Evolutionary conservation across 2,797 vertebrate genomes (phyloP), one percentile per base, ranked within the genome.

Genomic region (Podarcis siculus): DNA sequence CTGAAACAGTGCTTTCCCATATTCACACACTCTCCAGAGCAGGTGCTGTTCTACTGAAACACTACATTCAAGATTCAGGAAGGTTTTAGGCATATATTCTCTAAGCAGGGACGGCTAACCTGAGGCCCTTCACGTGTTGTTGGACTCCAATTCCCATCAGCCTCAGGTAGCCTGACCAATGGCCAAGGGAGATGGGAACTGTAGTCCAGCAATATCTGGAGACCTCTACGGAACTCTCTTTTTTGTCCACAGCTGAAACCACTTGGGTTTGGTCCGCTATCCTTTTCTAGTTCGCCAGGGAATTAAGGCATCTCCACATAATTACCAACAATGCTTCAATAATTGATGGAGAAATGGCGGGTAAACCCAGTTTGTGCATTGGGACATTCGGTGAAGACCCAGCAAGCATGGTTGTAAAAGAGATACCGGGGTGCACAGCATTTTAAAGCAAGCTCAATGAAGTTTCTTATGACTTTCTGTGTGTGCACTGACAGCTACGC

Each of bases 381-480:
- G 21, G 30, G 85, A 45, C 66, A 42, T 75, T 25, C 19, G 78
- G 82, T 71, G 90, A 19, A 93, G 75, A 71, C 92, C 90, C 86
- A 64, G 89, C 92, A 93, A 91, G 93, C 92, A 89, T 87, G 21
- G 61, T 90, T 79, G 8, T 66, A 86, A 88, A 87, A 93, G 85
- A 86, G 85, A 93, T 89, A 82, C 85, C 64, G 83, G 78, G 19
- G 1, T 69, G 32, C 7, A 6, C 87, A 32, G 4, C 21, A 86
- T 39, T 91, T 83, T 86, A 85, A 80, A 73, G 69, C 76, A 87
- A 76, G 58, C 89, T 80, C 2, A 4, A 1, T 49, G 42, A 87
- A 30, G 83, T 84, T 39, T 84, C 35, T 86, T n/a, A 13, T 2
- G 1, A 55, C 8, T 91, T 83, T 69, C 49, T 90, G 12, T 77